Evolutionary conservation across 2,797 vertebrate species (phyloP), one percentile per base, ranked within the genome.

Genomic region (Urophycis tenuis): DNA sequence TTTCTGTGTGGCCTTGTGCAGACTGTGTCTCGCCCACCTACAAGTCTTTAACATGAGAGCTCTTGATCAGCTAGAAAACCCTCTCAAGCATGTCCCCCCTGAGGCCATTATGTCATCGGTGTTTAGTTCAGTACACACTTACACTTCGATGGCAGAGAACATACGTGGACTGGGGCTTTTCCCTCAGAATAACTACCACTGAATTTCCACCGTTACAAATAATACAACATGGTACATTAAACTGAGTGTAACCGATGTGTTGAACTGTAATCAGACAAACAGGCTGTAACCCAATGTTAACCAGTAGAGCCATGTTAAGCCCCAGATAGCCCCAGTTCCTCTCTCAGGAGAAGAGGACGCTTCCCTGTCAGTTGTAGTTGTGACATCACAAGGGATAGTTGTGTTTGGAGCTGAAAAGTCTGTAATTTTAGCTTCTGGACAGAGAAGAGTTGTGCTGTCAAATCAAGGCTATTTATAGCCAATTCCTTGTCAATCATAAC

Each of bases 121-220:
- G 2, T 14, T 71, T 29, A 74, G 72, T 88, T 67, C 36, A 75
- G 74, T 15, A 33, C 31, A 33, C 15, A 25, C 77, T n/a, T n/a
- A 71, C 80, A 67, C 1, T n/a, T 60, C 22, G 14, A 71, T 30
- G n/a, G 35, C 64, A 14, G n/a, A 29, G 39, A 49, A 29, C 69
- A 34, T 9, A 77, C 75, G 49, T 53, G 10, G 77, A 69, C 72
- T 36, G 60, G 29, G 10, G 60, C 34, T 72, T 74, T 67, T 25
- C 17, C 83, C 71, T 74, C 81, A 85, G 89, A 88, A 87, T 78
- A 88, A 72, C 11, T 30, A 77, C 69, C 82, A 84, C 88, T 80
- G 75, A 74, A 83, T 82, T 81, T 85, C 80, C 76, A 17, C 36
- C 17, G 32, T 80, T 73, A 72, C 73, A 81, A 74, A 80, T 81